Base-by-base conservation (phyloP, 2,113 vertebrate species). In the Austrofundulus limnaeus region DNA sequence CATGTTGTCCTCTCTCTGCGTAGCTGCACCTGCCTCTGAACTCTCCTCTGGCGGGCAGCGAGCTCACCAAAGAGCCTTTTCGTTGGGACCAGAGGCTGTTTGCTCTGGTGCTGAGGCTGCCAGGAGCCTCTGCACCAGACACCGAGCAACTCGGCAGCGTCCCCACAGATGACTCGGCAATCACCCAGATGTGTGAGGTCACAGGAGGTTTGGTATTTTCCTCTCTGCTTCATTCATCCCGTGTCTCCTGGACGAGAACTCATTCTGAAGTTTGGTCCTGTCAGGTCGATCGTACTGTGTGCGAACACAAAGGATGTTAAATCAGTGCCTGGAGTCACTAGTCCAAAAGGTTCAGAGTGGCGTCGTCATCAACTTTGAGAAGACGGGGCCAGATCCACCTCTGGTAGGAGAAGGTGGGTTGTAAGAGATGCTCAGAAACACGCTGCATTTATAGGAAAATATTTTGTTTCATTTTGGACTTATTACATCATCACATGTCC, bases 111-210 rank as follows among this genome's bases (percentile, higher is more conserved):
- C 92, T 99, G 81, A 93, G 97, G 71, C 91, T 98, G 85, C 95
- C 96, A 17, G 97, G 97, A 84, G 93, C 95, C 23, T 81, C 93
- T n/a, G 90, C 93, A n/a, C 91, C 91, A 2, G 97, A 98, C 68
- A 94, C 92, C 5, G 96, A 99, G 87, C 96, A 96, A 78, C 92
- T 98, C 28, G 97, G 97, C 66, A 97, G 96, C 51, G 95, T 99
- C 65, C 96, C 96, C 74, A 95, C 94, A 11, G 97, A 99, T 70
- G 96, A 98, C 66, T 98, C 96, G 28, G 94, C 96, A 42, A 95
- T 99, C 88, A 96, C 97, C 45, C 96, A 98, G 91, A 98, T 99
- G 96, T 99, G 97, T 62, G 97, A 99, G 91, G 96, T 99, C 89
- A 98, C 96, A 31, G 97, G 97, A 96, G 96, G 96, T 98, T 91